phyloP scores from a whole-genome alignment of 2,797 vertebrate species.

The Pipistrellus pygmaeus region DNA sequence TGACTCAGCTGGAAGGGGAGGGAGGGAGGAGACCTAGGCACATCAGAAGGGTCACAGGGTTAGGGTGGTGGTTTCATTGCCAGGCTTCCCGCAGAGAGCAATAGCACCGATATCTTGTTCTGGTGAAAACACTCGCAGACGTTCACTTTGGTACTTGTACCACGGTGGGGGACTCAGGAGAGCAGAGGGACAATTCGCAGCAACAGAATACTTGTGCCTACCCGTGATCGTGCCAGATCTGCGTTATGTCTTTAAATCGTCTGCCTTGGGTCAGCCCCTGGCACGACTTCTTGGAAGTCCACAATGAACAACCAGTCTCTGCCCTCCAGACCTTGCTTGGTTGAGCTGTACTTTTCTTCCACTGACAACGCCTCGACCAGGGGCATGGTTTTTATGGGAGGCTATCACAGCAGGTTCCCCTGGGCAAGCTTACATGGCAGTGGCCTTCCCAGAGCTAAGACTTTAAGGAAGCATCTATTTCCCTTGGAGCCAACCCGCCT shows the following conservation, averaged over 20 bases:
- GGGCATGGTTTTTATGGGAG: constrained; percentile 19
- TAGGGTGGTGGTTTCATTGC: neutral
- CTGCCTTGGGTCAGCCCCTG: neutral
- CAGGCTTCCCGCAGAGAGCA: neutral
- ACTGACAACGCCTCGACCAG: neutral
- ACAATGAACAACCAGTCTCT: neutral
- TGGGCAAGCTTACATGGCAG: neutral
- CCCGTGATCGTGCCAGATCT: neutral
- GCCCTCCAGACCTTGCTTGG: neutral
- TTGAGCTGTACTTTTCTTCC: neutral
- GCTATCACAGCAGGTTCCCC: neutral
- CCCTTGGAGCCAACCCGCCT: constrained; percentile 28
- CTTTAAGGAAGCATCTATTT: constrained; percentile 64
- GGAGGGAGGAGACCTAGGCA: neutral
- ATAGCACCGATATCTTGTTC: neutral
- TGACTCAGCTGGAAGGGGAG: neutral
- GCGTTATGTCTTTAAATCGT: neutral
- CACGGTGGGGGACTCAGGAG: neutral
- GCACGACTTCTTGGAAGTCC: neutral
- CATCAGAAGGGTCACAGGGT: neutral
- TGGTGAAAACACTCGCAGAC: neutral
- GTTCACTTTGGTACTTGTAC: neutral
- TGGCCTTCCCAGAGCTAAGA: constrained; percentile 44
- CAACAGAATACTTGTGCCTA: neutral
- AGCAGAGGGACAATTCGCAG: neutral